Evolutionary conservation across 92 coral and sea anemone genomes (phyloP).

Genomic region (Isaurus tuberculatus): DNA sequence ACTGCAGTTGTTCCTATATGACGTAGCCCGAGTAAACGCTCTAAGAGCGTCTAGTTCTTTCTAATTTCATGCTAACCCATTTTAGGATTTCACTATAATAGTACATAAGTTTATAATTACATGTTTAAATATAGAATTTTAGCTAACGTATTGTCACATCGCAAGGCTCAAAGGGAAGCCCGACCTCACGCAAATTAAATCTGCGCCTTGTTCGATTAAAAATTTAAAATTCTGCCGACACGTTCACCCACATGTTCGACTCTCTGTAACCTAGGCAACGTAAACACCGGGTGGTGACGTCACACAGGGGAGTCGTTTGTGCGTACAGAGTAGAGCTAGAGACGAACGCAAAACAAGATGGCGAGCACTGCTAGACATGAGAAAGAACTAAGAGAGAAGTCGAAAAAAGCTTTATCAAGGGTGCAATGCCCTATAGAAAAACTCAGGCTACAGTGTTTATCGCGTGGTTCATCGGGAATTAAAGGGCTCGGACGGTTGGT

Average conservation of each 20-base stretch:
- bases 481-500: slow-evolving; percentile 96
- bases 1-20: no score
- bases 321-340: slow-evolving; percentile 17
- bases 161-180: no score
- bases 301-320: slow-evolving; percentile 50
- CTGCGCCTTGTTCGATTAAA: no score
- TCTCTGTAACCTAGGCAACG: slow-evolving; percentile 62
- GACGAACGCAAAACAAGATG: slow-evolving; percentile 72
- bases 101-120: no score
- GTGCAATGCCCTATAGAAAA: slow-evolving; percentile 83
- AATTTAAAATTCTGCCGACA: neutral
- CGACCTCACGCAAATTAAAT: no score
- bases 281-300: slow-evolving; percentile 69
- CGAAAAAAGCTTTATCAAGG: slow-evolving; percentile 69
- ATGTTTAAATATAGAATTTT: no score
- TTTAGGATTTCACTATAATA: no score
- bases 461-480: slow-evolving; percentile 96
- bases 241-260: slow-evolving; percentile 12
- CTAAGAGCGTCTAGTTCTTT: no score
- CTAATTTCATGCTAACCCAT: no score
- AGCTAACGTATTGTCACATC: no score
- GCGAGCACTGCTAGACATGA: slow-evolving; percentile 95
- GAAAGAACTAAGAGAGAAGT: slow-evolving; percentile 83
- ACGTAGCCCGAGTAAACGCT: no score
- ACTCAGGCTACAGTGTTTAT: slow-evolving; percentile 82